A percentile compares a stretch with the other conserved stretches of the same genome.
phyloP scores from a whole-genome alignment of 2,888 invertebrate species.

The Vannuccia rotundouncinata region DNA sequence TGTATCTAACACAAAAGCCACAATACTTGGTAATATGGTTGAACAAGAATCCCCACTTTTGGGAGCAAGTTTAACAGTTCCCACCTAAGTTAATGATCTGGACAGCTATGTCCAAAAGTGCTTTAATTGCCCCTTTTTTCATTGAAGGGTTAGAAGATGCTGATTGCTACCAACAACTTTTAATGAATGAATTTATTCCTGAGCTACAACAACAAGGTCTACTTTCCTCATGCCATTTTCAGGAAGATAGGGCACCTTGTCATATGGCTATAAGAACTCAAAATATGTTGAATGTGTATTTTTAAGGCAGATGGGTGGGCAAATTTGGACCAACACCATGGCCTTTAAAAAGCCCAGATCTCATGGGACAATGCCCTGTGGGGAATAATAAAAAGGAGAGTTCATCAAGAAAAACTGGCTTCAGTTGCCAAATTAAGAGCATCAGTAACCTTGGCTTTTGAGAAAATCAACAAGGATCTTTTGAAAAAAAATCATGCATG shows the following conservation, averaged over 20 bases:
- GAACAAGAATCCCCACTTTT: conserved; percentile 17
- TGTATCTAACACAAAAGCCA: too few species aligned
- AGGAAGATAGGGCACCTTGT: conserved; percentile 15
- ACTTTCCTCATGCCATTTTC: conserved; percentile 14
- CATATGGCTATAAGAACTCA: conserved; percentile 7
- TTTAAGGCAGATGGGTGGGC: conserved; percentile 9
- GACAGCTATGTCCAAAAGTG: conserved; percentile 21
- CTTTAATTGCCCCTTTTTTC: conserved; percentile 21
- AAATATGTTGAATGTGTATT: background rate
- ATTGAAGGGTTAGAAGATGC: conserved; percentile 5
- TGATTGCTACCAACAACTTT: conserved; percentile 24
- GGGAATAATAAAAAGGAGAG: conserved; percentile 19
- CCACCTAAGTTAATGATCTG: conserved; percentile 7
- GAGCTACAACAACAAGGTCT: conserved; percentile 17
- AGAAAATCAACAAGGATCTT: conserved; percentile 16
- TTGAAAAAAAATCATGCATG: conserved; percentile 4
- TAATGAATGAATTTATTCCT: conserved; percentile 21
- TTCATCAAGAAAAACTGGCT: conserved; percentile 10
- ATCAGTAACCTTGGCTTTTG: conserved; percentile 14
- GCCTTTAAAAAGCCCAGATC: background rate
- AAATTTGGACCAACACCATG: conserved; percentile 9
- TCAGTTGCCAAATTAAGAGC: conserved; percentile 11
- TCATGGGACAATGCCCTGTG: conserved; percentile 9
- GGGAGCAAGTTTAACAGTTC: conserved; percentile 21
- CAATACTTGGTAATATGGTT: background rate